Conservation (phyloP, 2,797 vertebrate genomes). For the Hirundo rustica region DNA sequence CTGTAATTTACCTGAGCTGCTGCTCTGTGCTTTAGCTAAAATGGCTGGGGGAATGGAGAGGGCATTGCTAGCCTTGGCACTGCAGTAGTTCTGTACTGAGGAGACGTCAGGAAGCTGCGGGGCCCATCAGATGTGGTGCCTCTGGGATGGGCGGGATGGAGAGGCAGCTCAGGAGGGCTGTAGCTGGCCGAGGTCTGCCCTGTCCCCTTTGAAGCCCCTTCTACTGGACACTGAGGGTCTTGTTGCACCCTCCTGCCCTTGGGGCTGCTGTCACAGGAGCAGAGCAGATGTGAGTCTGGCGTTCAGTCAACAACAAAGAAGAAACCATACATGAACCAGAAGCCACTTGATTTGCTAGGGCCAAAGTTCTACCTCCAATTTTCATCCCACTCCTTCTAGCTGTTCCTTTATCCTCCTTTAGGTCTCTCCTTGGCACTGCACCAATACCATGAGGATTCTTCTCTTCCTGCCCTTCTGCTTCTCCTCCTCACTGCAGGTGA, state of each 20-base stretch:
- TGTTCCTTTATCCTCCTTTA: neutral
- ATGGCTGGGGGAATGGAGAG: neutral
- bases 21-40: neutral
- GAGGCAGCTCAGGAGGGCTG: neutral
- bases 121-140: rapidly evolving
- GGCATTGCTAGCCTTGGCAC: neutral
- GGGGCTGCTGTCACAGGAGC: neutral
- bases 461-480: neutral
- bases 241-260: neutral
- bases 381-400: neutral
- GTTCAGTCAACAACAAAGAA: neutral
- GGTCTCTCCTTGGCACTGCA: neutral
- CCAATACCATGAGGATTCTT: neutral
- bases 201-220: neutral
- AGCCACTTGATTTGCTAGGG: neutral
- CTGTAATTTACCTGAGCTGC: slow-evolving; percentile 41
- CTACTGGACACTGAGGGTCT: neutral
- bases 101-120: rapidly evolving
- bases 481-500: neutral
- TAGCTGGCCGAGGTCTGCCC: rapidly evolving
- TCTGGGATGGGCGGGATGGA: rapidly evolving
- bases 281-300: neutral
- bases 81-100: neutral
- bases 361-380: neutral
- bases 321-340: neutral